phyloP scores from a whole-genome alignment of 2,113 vertebrate genomes.

The Peromyscus polionotus region DNA sequence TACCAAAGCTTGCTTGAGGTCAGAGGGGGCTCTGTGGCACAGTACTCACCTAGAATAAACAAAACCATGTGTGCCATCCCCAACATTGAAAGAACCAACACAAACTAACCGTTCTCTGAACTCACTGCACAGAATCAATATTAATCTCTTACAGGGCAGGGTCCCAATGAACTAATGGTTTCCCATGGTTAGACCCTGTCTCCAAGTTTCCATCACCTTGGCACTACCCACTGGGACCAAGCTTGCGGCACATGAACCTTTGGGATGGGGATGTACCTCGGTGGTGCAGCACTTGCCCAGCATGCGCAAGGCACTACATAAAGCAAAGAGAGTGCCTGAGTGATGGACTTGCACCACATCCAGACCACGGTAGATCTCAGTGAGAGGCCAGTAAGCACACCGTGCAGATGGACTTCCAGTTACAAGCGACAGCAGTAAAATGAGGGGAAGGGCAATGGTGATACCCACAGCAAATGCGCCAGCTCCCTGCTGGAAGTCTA shows the following conservation, averaged over 20 bases:
- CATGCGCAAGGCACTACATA: background rate
- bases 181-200: background rate
- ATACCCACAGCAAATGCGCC: background rate
- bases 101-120: background rate
- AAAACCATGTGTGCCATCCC: background rate
- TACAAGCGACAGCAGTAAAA: background rate
- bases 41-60: background rate
- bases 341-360: background rate
- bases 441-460: background rate
- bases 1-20: background rate
- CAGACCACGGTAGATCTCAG: background rate
- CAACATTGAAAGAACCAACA: background rate
- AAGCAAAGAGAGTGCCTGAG: background rate
- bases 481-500: background rate
- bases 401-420: background rate
- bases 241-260: background rate
- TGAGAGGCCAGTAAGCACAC: background rate
- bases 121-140: background rate
- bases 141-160: background rate
- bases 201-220: background rate
- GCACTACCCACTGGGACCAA: background rate
- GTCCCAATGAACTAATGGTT: no score
- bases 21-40: background rate
- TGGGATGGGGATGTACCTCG: background rate
- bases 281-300: background rate